Evolutionary conservation across 2,113 vertebrate genomes (phyloP).

Genomic region (Sylvilagus bachmani): DNA sequence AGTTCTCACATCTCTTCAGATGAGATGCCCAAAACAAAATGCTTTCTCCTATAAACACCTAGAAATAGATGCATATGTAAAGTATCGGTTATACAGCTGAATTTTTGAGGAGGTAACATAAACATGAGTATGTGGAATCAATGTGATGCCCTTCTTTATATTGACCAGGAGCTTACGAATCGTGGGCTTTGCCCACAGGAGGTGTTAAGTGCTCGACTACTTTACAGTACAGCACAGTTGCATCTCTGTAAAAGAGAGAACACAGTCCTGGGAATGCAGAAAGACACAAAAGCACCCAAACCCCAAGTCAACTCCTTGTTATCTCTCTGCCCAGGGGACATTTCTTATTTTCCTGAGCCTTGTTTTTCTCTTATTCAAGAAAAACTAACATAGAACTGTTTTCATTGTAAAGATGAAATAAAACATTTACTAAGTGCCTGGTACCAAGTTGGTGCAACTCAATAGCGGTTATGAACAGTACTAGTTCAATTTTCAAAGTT

Average conservation of each 20-base stretch:
- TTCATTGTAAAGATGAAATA: conserved; percentile 23
- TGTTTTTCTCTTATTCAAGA: conserved; percentile 30
- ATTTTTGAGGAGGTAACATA: conserved; percentile 22
- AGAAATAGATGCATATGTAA: not conserved
- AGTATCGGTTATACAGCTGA: not conserved
- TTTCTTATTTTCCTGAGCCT: conserved; percentile 42
- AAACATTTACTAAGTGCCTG: not conserved
- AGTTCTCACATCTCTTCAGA: conserved; percentile 16
- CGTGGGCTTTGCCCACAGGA: not conserved
- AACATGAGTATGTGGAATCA: conserved; percentile 9
- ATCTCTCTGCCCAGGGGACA: not conserved
- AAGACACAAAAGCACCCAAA: not conserved
- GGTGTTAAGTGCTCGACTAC: not conserved
- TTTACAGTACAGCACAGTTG: not conserved
- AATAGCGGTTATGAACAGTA: not conserved
- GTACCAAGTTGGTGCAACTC: conserved; percentile 20
- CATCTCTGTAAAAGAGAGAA: not conserved
- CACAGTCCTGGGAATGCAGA: not conserved
- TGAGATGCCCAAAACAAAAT: not conserved
- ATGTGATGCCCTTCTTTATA: not conserved
- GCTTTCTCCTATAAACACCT: not conserved
- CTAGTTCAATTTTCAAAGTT: not conserved
- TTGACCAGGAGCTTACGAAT: not conserved
- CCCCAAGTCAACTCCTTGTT: not conserved
- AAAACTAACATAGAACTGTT: not conserved